Percentiles rank a stretch among this genome's conserved stretches.
Evolutionary conservation across 2,113 vertebrate genomes (phyloP).

Genomic region (Mesoclemmys tuberculata): DNA sequence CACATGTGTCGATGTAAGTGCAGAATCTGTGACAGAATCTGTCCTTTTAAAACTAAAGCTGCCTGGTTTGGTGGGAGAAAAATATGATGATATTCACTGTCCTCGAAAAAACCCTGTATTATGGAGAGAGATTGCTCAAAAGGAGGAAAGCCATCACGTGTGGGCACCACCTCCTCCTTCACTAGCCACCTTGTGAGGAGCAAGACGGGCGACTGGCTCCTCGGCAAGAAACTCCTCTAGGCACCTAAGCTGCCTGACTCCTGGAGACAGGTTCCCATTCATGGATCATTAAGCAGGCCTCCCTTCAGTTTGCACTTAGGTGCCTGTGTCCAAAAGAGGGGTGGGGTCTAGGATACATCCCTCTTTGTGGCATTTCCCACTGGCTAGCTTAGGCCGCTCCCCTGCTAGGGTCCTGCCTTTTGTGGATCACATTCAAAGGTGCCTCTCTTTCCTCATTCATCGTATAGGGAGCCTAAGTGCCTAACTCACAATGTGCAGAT

Average conservation of each 20-base stretch:
- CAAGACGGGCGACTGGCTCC: background rate
- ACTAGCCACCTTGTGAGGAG: background rate
- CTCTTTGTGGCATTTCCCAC: background rate
- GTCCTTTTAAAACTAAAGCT: background rate
- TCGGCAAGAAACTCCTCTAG: background rate
- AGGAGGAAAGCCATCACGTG: background rate
- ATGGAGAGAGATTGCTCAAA: background rate
- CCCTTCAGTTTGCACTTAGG: background rate
- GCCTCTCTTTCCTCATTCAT: background rate
- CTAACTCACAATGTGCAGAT: background rate
- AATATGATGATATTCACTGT: background rate
- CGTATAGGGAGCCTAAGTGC: background rate
- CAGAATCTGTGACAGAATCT: background rate
- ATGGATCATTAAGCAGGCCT: background rate
- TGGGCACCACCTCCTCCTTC: background rate
- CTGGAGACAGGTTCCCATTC: background rate
- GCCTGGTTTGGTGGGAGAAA: background rate
- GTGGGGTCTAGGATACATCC: background rate
- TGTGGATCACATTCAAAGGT: background rate
- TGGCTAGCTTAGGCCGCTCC: background rate
- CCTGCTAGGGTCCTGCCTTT: background rate
- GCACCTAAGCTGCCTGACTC: background rate
- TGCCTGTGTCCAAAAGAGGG: background rate
- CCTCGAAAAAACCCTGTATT: accelerated
- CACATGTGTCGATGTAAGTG: background rate